phyloP scores from a whole-genome alignment of 2,888 invertebrate species.

The Chromoteleia sp. region DNA sequence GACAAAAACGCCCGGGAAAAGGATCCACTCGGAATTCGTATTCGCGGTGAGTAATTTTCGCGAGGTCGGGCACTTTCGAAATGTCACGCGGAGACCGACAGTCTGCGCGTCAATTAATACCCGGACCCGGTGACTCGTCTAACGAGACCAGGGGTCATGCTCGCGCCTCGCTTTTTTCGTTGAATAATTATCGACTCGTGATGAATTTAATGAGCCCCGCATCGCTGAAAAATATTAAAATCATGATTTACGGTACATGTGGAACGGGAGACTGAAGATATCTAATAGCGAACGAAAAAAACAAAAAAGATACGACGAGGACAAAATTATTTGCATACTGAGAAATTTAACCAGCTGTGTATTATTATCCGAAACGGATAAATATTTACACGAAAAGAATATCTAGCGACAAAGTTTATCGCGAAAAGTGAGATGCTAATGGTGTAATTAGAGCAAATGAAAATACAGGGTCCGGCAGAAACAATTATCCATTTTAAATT shows the following conservation, averaged over 20 bases:
- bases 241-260: slow-evolving; percentile 44
- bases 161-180: slow-evolving; percentile 53
- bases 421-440: too few relatives aligned
- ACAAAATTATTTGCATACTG: slow-evolving; percentile 8
- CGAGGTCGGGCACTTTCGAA: slow-evolving; percentile 36
- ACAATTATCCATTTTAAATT: too few relatives aligned
- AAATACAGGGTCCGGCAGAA: too few relatives aligned
- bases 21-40: slow-evolving; percentile 1
- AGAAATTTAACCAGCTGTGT: slow-evolving; percentile 10
- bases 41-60: slow-evolving; percentile 42
- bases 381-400: too few relatives aligned
- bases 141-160: slow-evolving; percentile 64
- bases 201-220: slow-evolving; percentile 55
- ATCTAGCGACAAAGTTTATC: too few relatives aligned
- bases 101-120: slow-evolving; percentile 42
- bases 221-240: slow-evolving; percentile 45
- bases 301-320: neutral
- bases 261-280: neutral
- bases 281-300: neutral
- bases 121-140: slow-evolving; percentile 58
- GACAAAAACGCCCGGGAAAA: too few relatives aligned
- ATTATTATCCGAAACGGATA: neutral
- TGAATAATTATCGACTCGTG: slow-evolving; percentile 49
- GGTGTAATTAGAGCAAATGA: too few relatives aligned
- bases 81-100: slow-evolving; percentile 35